These are phyloP conservation scores for Heterodera filipjevi DNA, from an alignment of 2,888 invertebrate genomes.

Conservation along the genomic window DNA sequence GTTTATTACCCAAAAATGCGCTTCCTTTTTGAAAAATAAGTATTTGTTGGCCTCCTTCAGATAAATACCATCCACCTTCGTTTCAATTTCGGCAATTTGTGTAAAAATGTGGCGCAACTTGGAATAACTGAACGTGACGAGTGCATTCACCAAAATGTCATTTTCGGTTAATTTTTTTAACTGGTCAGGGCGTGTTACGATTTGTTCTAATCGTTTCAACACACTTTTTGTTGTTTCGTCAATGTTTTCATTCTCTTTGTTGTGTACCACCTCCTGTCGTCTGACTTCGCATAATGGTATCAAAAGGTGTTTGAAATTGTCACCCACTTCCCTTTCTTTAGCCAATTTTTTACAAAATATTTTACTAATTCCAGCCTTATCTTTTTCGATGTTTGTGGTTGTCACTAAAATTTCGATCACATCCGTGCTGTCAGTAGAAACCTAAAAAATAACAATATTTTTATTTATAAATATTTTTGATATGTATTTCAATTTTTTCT, in stretches of 20 bases:
- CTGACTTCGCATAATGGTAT: background rate
- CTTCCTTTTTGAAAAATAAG: background rate
- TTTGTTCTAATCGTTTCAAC: background rate
- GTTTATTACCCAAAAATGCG: constrained; percentile 2
- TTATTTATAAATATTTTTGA: background rate
- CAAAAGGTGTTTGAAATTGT: background rate
- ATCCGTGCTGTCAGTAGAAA: background rate
- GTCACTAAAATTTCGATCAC: background rate
- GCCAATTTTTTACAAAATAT: background rate
- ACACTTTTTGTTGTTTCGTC: background rate
- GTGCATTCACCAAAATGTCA: constrained; percentile 2
- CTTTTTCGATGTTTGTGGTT: background rate
- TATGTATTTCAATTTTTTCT: background rate
- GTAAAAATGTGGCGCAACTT: background rate
- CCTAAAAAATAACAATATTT: background rate
- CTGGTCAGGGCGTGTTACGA: background rate
- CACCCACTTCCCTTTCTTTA: background rate
- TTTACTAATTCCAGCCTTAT: background rate
- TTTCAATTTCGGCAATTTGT: background rate
- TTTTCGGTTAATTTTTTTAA: background rate
- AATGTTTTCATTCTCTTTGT: background rate
- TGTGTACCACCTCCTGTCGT: background rate
- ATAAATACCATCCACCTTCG: background rate
- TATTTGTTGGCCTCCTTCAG: background rate
- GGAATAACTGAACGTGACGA: background rate